Base-by-base conservation (phyloP, 2,113 vertebrate species). In the Apteryx mantelli region DNA sequence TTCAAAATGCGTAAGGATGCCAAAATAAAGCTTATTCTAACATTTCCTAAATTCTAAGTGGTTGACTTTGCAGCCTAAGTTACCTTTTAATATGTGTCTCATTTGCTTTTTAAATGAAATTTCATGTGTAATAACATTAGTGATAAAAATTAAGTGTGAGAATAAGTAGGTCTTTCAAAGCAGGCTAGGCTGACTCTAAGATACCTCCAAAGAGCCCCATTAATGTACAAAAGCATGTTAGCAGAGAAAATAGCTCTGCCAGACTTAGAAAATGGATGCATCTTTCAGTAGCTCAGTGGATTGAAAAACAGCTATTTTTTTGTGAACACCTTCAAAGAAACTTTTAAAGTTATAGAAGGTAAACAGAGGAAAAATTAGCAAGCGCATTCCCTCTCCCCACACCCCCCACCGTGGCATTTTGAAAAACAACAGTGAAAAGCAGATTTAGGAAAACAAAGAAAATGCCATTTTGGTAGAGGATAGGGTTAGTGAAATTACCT, bases 291-390 rank as follows among this genome's bases (percentile, higher is more conserved):
- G 94, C 81, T 55, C 82, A 0, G 0, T 14, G 26, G 40, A 64
- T 3, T 71, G 68, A 83, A 58, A 58, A 89, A 77, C 30, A 89
- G 71, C 34, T 89, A 63, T 73, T 44, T 73, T 77, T 95, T 38
- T 96, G 75, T 50, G 13, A 2, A 42, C 30, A 66, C n/a, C 52
- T 94, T 95, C 85, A 91, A 88, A 95, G 66, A 74, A 83, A 81
- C 71, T 46, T 92, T 52, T 55, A 13, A 55, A 86, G 42, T 78
- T 82, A 88, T 8, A 42, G n/a, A 40, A 88, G 81, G 36, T 38
- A 93, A 93, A 90, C 60, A 89, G 55, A n/a, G 52, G 3, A 32
- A 77, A 95, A 80, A 75, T 21, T 11, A 83, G 42, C 28, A 65
- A 79, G 80, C 56, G 81, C 17, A 66, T 48, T 7, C 56, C 32